These are phyloP conservation scores for Apteryx mantelli DNA, from an alignment of 2,113 vertebrate genomes.

Conservation along the genomic window DNA sequence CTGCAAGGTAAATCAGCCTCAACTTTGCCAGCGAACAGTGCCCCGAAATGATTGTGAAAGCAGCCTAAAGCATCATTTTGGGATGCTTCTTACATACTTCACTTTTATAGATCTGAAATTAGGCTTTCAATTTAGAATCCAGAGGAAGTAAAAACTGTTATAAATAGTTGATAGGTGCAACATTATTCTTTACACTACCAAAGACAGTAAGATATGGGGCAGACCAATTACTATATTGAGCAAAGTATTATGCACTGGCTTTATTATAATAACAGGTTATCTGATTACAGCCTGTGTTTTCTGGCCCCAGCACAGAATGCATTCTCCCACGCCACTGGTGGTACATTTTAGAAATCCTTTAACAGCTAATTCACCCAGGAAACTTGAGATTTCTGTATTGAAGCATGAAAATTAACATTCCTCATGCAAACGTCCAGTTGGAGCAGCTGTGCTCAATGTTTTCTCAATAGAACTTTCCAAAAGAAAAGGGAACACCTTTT, in stretches of 20 bases:
- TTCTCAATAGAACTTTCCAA: background rate
- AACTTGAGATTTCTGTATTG: conserved; percentile 19
- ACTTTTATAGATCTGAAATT: conserved; percentile 48
- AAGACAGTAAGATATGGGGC: conserved; percentile 51
- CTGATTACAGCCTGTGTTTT: conserved; percentile 44
- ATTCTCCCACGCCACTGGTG: background rate
- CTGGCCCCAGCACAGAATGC: conserved; percentile 10
- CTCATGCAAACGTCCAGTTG: background rate
- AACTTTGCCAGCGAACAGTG: background rate
- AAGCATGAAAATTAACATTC: background rate
- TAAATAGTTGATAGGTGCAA: conserved; percentile 61
- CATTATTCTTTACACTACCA: conserved; percentile 18
- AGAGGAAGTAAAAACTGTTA: conserved; percentile 58
- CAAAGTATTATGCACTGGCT: conserved; percentile 57
- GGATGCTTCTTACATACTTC: background rate
- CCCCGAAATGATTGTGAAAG: background rate
- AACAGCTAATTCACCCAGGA: background rate
- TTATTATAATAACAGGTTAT: conserved; percentile 69
- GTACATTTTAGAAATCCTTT: conserved; percentile 23
- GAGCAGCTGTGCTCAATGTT: background rate
- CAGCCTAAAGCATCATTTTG: conserved; percentile 10
- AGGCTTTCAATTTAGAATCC: conserved; percentile 50
- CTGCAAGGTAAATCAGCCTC: conserved; percentile 37
- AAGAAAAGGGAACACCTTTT: background rate
- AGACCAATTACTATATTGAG: conserved; percentile 63